Base-by-base conservation (phyloP, 2,113 vertebrate genomes). In the Coreoperca whiteheadi region DNA sequence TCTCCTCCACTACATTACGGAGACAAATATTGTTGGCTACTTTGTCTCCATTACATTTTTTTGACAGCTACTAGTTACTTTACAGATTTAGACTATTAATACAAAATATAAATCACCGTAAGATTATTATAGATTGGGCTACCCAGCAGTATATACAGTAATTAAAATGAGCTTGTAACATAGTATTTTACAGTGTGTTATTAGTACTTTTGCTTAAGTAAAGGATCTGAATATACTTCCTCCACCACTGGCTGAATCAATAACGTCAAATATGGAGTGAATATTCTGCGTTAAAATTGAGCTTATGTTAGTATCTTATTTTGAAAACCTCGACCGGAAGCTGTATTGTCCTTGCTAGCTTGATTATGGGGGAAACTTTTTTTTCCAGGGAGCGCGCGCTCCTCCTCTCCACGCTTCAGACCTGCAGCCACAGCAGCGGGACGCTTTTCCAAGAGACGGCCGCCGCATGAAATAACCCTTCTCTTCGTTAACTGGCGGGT, bases 371-470 rank as follows among this genome's bases (percentile, higher is more conserved):
- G 57, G 28, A 82, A 89, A 90, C 56, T 86, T 90, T 3, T 53
- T 76, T 3, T 53, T 76, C 65, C 61, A 39, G 21, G 30, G 77
- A 14, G 20, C 18, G 46, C 18, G 46, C 46, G 54, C 76, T 83
- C 79, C 84, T 89, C 79, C 88, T 81, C 86, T 87, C 43, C 91
- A 89, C 74, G 67, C 86, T 50, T 4, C 74, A 4, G 82, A 79
- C 54, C 18, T 41, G 54, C 79, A 16, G 61, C 69, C 72, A 23
- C 78, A 66, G 37, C 78, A 74, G 78, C 83, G 68, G 85, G 66
- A 81, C 37, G 12, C 68, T 84, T 63, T 64, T 0, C 9, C 3
- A 3, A 7, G 8, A 15, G 2, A 18, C 11, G 0, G 0, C 43
- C 78, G 39, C 60, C 12, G 0, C 1, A 4, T 23, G 16, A 43